A percentile compares a stretch with the other conserved stretches of the same genome.
Conservation (phyloP, 2,797 vertebrate genomes). For the Diglossa cyanea region DNA sequence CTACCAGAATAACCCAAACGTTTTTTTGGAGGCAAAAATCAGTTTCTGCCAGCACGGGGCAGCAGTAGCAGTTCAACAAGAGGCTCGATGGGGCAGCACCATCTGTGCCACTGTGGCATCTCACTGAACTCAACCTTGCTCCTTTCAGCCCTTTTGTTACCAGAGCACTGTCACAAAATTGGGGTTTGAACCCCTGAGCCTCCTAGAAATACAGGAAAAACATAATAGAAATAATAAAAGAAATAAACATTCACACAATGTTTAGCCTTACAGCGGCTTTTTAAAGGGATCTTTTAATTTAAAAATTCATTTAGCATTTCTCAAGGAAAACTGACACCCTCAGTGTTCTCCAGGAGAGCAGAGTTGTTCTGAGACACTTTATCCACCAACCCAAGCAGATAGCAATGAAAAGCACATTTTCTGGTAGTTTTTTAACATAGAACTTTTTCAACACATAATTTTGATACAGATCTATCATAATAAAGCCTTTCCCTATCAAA, state of each 20-base stretch:
- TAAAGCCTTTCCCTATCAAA: neutral
- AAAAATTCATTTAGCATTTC: neutral
- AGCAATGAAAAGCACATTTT: neutral
- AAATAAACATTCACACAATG: neutral
- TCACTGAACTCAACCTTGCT: neutral
- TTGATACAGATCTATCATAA: neutral
- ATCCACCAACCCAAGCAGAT: neutral
- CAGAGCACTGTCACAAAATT: neutral
- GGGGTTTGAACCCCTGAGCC: neutral
- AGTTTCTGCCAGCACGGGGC: neutral
- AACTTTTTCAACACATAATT: neutral
- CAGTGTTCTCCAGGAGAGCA: neutral
- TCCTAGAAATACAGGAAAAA: neutral
- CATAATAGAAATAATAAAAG: neutral
- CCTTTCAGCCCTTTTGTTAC: neutral
- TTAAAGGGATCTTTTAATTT: neutral
- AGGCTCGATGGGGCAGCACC: fast-evolving
- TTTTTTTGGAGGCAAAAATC: neutral
- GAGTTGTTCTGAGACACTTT: neutral
- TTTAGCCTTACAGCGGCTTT: neutral
- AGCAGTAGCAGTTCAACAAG: neutral
- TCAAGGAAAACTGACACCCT: neutral
- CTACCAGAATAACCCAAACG: neutral
- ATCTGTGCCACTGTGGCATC: fast-evolving
- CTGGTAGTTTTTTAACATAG: neutral